These are phyloP conservation scores for Spea hammondii DNA, from an alignment of 2,797 vertebrate species.

Conservation along the genomic window DNA sequence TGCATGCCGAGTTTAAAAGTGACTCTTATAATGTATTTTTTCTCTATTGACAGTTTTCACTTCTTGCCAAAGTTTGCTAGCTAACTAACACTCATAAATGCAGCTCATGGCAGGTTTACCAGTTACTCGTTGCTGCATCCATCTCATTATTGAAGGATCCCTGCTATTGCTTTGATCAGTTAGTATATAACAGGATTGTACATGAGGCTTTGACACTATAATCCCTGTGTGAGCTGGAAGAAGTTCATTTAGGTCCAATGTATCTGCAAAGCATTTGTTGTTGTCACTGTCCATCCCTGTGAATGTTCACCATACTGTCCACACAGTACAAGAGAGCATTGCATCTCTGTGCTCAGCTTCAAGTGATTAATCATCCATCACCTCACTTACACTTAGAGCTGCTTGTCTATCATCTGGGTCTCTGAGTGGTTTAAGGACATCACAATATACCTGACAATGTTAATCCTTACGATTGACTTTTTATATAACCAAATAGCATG, in stretches of 20 bases:
- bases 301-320: not conserved
- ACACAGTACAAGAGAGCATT: not conserved
- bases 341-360: not conserved
- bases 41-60: too few species aligned
- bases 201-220: constrained; percentile 21
- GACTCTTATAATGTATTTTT: too few species aligned
- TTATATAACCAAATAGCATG: too few species aligned
- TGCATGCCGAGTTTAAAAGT: too few species aligned
- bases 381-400: constrained; percentile 4
- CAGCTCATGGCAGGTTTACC: too few species aligned
- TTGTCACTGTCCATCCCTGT: constrained; percentile 12
- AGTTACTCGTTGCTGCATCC: constrained; percentile 2
- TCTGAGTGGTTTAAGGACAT: constrained; percentile 10
- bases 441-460: not conserved
- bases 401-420: constrained; percentile 5
- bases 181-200: constrained; percentile 4
- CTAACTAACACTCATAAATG: too few species aligned
- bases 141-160: not conserved
- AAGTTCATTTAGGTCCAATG: constrained; percentile 33
- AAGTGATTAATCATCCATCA: not conserved
- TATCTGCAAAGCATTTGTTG: not conserved
- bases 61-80: too few species aligned
- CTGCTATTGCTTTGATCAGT: not conserved
- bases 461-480: too few species aligned
- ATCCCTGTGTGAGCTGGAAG: constrained; percentile 8